These are phyloP conservation scores for Halocynthia roretzi DNA, from an alignment of 23 tunicate species.

Conservation along the genomic window DNA sequence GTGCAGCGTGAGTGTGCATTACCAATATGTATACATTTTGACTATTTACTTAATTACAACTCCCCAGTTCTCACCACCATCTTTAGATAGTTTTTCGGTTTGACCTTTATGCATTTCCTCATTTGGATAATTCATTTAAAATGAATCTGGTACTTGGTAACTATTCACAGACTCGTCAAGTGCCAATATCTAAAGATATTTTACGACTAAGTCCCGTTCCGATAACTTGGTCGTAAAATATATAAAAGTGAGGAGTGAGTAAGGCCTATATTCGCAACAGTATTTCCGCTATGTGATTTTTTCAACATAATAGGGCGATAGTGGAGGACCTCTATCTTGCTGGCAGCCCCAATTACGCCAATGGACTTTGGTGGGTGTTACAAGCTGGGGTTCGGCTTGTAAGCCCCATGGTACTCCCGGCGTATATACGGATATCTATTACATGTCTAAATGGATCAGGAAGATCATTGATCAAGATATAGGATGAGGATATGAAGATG, in stretches of 20 bases:
- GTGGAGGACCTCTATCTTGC: constrained; percentile 90
- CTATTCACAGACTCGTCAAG: no score
- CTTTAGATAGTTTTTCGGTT: no score
- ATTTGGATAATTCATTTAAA: no score
- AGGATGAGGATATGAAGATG: no score
- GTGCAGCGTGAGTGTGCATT: constrained; percentile 57
- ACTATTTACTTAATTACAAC: not conserved
- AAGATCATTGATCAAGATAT: constrained; percentile 14
- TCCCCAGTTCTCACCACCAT: not conserved
- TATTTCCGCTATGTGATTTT: not conserved
- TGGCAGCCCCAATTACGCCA: constrained; percentile 64
- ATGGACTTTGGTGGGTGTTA: constrained; percentile 79
- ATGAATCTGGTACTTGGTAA: no score
- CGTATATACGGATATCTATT: constrained; percentile 65
- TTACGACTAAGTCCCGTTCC: no score
- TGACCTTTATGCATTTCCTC: no score
- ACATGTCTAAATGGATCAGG: constrained; percentile 44
- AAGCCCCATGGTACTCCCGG: constrained; percentile 84
- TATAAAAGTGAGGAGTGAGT: no score
- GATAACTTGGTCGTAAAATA: no score
- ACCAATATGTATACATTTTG: not conserved
- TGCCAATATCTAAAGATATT: no score
- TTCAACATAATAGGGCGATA: constrained; percentile 63
- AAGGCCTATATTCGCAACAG: not conserved
- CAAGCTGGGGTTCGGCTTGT: constrained; percentile 92